Conservation (phyloP, 2,113 vertebrate genomes). For the Pithys albifrons region DNA sequence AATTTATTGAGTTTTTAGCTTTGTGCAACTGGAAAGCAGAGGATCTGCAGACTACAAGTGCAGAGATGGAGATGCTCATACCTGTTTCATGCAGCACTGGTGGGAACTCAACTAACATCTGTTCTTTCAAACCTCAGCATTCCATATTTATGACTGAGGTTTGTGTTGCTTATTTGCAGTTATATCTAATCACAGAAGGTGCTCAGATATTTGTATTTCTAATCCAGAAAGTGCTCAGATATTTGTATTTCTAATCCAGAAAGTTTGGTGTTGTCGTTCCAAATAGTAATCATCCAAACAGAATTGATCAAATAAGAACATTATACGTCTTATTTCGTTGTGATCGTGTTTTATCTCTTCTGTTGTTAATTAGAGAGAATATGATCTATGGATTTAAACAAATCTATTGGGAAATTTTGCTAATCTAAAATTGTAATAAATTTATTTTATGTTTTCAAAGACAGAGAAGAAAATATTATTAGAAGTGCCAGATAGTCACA, state of each 20-base stretch:
- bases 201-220: neutral
- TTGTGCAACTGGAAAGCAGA: neutral
- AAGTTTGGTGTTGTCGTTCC: fast-evolving
- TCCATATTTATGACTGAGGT: neutral
- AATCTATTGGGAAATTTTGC: neutral
- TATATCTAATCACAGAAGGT: neutral
- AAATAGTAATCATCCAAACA: neutral
- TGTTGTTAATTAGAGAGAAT: neutral
- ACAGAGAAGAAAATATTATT: neutral
- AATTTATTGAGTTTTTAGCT: neutral
- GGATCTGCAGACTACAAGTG: neutral
- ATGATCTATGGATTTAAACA: neutral
- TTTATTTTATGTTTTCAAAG: neutral
- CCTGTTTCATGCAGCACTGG: fast-evolving
- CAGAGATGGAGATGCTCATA: neutral
- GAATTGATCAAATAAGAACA: neutral
- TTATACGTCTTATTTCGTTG: neutral
- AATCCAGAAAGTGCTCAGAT: neutral
- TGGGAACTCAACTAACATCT: neutral
- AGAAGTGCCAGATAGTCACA: neutral
- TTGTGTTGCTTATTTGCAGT: neutral
- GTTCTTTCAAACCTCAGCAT: neutral
- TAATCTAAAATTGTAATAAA: neutral
- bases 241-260: neutral
- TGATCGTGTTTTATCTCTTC: neutral